Percentiles rank a stretch among this genome's conserved stretches.
Evolutionary conservation across 2,113 vertebrate species (phyloP).

Genomic region (Leucopsar rothschildi): DNA sequence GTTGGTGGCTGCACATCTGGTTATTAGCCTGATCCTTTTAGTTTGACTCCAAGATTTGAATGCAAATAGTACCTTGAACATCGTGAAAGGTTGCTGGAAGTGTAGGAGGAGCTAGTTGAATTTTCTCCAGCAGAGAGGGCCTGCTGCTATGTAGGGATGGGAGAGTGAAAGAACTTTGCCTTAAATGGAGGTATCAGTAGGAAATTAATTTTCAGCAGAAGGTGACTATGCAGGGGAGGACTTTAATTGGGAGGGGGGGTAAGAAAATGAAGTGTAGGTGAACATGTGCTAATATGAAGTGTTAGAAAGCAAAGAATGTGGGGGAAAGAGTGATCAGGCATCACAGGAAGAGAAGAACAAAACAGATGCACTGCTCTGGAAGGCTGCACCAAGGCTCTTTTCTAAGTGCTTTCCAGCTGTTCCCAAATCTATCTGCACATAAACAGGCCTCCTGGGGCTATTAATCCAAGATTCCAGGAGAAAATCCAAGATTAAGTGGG

Average conservation of each 20-base stretch:
- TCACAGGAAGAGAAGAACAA: background rate
- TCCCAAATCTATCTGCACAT: conserved; percentile 7
- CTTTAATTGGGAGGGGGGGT: background rate
- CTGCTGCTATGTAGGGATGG: background rate
- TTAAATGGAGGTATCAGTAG: background rate
- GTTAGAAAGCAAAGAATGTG: background rate
- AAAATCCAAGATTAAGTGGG: conserved; percentile 37
- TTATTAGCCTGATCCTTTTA: background rate
- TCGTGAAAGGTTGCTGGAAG: background rate
- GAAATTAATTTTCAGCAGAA: background rate
- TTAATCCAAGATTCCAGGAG: conserved; percentile 28
- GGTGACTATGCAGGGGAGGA: background rate
- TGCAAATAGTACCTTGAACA: background rate
- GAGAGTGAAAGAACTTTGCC: background rate
- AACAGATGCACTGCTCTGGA: background rate
- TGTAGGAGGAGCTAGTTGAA: background rate
- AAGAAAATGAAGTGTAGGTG: background rate
- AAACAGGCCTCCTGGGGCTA: background rate
- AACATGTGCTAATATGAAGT: background rate
- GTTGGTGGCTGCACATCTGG: background rate
- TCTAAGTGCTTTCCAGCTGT: conserved; percentile 20
- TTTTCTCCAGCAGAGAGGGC: background rate
- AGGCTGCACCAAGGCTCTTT: background rate
- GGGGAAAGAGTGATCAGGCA: background rate
- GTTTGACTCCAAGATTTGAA: background rate